Base-by-base conservation (phyloP, 2,113 vertebrate species). In the Leptobrachium leishanense region DNA sequence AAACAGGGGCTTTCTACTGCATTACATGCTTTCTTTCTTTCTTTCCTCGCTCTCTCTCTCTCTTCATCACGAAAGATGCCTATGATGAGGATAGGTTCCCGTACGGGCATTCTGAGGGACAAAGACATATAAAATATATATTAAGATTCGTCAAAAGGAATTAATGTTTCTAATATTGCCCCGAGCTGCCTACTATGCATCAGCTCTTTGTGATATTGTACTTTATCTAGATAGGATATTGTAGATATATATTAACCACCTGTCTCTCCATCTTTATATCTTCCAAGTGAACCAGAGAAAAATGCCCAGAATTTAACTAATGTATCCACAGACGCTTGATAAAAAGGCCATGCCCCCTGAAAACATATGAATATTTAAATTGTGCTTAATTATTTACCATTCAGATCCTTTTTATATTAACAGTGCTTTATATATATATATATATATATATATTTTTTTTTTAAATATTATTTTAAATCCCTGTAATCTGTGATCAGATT, bases 291-390 rank as follows among this genome's bases (percentile, higher is more conserved):
- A 85, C 77, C 83, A 85, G 72, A 63, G 78, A 81, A 81, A 89
- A 88, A 91, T 85, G 79, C 50, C 82, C 88, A 83, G 77, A 67
- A 79, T 86, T 79, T 88, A 84, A 55, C 82, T 20, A 54, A 87
- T 68, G n/a, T 81, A 63, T 88, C 87, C 89, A 87, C 86, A 88
- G 64, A 89, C 87, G 84, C 72, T 88, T 86, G 90, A 90, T 92
- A 82, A 93, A 92, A 81, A 92, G 88, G 90, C 89, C 92, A 94
- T 91, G 86, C 86, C 89, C 81, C 89, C 83, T 84, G 90, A 93
- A 90, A 94, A 91, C 89, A 91, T 92, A 93, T 92, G 90, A 94
- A 93, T 95, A 94, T 95, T 95, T 94, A 91, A 94, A 92, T 94
- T 86, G 89, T 75, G 86, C 86, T 93, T 88, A 94, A 94, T 94